Evolutionary conservation across 2,888 invertebrate genomes (phyloP), one percentile per base, ranked within the genome.

Genomic region (Strigamia transsilvanica): DNA sequence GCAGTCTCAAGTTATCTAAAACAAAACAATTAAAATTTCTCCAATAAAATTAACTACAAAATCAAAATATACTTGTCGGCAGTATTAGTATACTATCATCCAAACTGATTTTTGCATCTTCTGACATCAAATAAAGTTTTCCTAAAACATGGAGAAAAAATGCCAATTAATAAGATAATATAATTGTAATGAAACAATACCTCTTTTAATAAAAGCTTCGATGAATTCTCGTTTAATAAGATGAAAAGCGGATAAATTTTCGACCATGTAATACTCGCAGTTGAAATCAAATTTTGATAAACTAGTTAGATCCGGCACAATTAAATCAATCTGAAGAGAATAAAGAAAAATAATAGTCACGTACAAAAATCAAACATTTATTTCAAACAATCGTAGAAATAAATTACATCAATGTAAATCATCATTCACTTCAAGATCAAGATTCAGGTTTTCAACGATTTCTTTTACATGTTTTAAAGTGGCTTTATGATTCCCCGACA

Each of bases 391-490:
- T 7, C 21, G 4, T 23, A 73, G 3, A 32, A 32, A 78, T 23
- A 34, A 78, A 27, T 10, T 78, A 34, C 38, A 61, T 21, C 15
- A 13, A 61, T 23, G 61, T 61, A 80, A 18, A 80, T 80, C 80
- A 21, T 80, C 80, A 80, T 80, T 80, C 32, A 80, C 41, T 42
- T 41, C 41, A 6, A 80, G 42, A n/a, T 80, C 80, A 7, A 80
- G 42, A 80, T 80, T 80, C 38, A 80, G 1, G 6, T 41, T n/a
- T 7, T 80, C n/a, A 38, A 80, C 46, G 3, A 38, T 34, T 18
- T 42, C 80, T 13, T 80, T 80, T 9, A 80, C 42, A 18, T 80
- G 23, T 23, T 41, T 34, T 13, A 80, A 80, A 21, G 80, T 41
- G 9, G 46, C 46, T 80, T 80, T 80, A 41, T 80, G 41, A 42